Percentiles rank a stretch among this genome's conserved stretches.
These are phyloP conservation scores for Rhineura floridana DNA, from an alignment of 2,113 vertebrate genomes.

Conservation along the genomic window DNA sequence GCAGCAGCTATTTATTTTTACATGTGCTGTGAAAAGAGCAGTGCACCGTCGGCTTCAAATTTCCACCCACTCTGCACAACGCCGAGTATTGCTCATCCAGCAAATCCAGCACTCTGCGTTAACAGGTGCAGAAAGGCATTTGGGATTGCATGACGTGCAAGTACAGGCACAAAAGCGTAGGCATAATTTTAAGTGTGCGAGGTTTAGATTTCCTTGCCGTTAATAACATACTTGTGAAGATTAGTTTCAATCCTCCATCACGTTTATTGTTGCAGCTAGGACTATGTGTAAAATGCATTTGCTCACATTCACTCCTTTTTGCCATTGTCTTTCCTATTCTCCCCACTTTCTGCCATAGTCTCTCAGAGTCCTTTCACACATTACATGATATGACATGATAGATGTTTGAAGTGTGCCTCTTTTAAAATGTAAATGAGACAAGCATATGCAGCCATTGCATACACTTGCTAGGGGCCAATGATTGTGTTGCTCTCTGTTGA, in stretches of 20 bases:
- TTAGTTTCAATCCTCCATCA: neutral
- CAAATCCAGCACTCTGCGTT: neutral
- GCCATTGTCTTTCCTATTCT: neutral
- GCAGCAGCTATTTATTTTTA: slow-evolving; percentile 26
- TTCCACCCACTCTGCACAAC: slow-evolving; percentile 30
- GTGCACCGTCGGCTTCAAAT: slow-evolving; percentile 4
- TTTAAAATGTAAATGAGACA: neutral
- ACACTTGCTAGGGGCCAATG: too few species aligned
- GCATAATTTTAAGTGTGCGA: neutral
- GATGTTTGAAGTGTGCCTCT: neutral
- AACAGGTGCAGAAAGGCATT: slow-evolving; percentile 9
- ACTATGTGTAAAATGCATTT: too few species aligned
- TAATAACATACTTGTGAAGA: neutral
- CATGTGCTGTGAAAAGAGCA: slow-evolving; percentile 22
- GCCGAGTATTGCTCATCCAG: slow-evolving; percentile 6
- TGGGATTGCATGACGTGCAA: neutral
- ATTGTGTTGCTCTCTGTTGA: too few species aligned
- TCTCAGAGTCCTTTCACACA: neutral
- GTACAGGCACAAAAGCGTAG: neutral
- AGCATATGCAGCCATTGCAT: neutral
- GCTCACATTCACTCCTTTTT: neutral
- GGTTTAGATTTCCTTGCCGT: neutral
- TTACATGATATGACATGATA: neutral
- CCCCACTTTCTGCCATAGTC: neutral
- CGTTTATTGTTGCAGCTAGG: neutral